phyloP scores from a whole-genome alignment of 2,888 invertebrate species.

The Galerucella pusilla region DNA sequence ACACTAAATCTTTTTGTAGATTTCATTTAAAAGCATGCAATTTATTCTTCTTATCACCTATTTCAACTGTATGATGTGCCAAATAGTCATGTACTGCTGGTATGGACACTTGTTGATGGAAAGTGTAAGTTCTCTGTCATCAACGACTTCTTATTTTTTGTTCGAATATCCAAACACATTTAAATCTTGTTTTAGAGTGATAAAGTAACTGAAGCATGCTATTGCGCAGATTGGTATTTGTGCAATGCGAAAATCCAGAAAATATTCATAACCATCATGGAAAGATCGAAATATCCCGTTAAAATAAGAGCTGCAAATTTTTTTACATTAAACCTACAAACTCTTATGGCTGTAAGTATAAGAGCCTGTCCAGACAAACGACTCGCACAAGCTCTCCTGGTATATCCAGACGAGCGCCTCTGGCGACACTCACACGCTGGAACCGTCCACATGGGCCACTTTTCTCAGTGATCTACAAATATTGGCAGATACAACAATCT shows the following conservation, averaged over 20 bases:
- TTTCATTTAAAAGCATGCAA: conserved; percentile 43
- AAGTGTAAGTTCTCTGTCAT: conserved; percentile 42
- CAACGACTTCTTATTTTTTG: no score
- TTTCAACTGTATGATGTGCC: conserved; percentile 49
- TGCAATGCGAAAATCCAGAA: conserved; percentile 42
- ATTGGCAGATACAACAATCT: no score
- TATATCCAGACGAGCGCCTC: no score
- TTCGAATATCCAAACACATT: no score
- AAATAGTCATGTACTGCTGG: conserved; percentile 51
- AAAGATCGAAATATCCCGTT: conserved; percentile 48
- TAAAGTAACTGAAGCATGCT: conserved; percentile 46
- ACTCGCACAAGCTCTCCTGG: no score
- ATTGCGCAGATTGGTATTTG: conserved; percentile 47
- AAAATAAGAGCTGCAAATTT: conserved; percentile 44
- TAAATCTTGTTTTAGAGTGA: conserved; percentile 44
- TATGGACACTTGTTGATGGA: conserved; percentile 50
- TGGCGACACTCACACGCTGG: no score
- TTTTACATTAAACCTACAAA: conserved; percentile 48
- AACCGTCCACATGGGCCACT: no score
- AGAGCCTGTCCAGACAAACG: neutral
- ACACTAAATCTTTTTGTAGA: conserved; percentile 39
- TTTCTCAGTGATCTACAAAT: no score
- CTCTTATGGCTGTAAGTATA: conserved; percentile 48
- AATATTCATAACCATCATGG: conserved; percentile 49
- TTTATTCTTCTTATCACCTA: conserved; percentile 45